Percentiles rank a stretch among this genome's conserved stretches.
Conservation (phyloP, 2,113 vertebrate species). For the Vidua chalybeata region DNA sequence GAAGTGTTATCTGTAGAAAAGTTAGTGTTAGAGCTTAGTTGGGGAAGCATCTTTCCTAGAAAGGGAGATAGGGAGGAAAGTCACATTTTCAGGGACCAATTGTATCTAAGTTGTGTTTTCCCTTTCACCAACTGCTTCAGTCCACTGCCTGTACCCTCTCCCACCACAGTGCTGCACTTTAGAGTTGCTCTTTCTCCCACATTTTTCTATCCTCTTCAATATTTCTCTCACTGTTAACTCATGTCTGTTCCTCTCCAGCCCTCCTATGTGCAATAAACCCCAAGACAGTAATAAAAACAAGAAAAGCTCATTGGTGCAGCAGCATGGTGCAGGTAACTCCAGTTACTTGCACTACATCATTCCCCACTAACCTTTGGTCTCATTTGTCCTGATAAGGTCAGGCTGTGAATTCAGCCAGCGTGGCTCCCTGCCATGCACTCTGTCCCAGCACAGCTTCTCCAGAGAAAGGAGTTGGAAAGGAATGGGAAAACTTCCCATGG, state of each 20-base stretch:
- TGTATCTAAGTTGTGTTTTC: background rate
- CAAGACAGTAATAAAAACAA: background rate
- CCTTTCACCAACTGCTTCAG: background rate
- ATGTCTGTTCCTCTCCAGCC: background rate
- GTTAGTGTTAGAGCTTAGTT: background rate
- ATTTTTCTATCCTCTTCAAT: background rate
- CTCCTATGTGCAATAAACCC: accelerated
- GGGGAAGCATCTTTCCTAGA: background rate
- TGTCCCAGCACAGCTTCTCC: background rate
- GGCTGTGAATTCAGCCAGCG: background rate
- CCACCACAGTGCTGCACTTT: background rate
- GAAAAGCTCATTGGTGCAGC: background rate
- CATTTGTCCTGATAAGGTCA: background rate
- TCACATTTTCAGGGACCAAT: background rate
- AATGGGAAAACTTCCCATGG: background rate
- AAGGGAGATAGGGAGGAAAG: background rate
- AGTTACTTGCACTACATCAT: accelerated
- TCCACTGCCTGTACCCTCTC: accelerated
- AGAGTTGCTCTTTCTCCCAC: background rate
- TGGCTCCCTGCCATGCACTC: background rate
- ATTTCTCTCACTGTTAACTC: background rate
- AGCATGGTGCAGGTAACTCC: background rate
- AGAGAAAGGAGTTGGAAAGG: background rate
- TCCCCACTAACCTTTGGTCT: background rate
- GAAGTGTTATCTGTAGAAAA: background rate